phyloP scores from a whole-genome alignment of 1,140 invertebrate species.

The Achroia grisella region DNA sequence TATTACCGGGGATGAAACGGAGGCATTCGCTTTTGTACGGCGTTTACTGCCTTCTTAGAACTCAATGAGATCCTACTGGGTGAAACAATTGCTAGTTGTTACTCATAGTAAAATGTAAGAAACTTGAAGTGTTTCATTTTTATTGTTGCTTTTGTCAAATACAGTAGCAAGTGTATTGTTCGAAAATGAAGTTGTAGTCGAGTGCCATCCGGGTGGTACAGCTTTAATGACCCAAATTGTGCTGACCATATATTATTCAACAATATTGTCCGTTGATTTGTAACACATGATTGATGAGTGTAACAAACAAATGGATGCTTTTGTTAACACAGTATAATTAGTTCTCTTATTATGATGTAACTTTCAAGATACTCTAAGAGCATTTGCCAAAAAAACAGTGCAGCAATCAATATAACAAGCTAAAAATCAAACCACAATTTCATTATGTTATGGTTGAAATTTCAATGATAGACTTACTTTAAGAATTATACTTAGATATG shows the following conservation, averaged over 20 bases:
- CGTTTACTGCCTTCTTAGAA: constrained; percentile 45
- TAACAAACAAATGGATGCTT: constrained; percentile 1
- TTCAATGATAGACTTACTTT: too few species aligned
- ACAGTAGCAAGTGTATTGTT: constrained; percentile 38
- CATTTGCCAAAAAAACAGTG: too few species aligned
- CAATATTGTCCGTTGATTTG: constrained; percentile 9
- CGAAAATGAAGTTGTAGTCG: constrained; percentile 5
- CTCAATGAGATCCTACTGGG: constrained; percentile 36
- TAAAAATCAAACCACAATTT: too few species aligned
- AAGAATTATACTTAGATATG: too few species aligned
- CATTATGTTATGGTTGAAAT: too few species aligned
- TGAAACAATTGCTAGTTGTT: constrained; percentile 39
- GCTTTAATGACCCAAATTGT: constrained; percentile 24
- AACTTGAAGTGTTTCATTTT: constrained; percentile 30
- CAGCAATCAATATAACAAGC: too few species aligned
- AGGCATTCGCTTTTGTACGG: constrained; percentile 11
- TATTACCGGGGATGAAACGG: constrained; percentile 14
- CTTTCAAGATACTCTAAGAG: background rate
- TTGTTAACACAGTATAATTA: background rate
- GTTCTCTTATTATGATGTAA: constrained; percentile 3
- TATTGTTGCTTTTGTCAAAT: constrained; percentile 17
- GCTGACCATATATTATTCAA: constrained; percentile 3
- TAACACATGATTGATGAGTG: constrained; percentile 17
- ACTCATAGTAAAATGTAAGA: constrained; percentile 20
- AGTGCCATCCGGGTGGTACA: background rate